Conservation (phyloP, 1,140 invertebrate species). For the Micrasema longulum region DNA sequence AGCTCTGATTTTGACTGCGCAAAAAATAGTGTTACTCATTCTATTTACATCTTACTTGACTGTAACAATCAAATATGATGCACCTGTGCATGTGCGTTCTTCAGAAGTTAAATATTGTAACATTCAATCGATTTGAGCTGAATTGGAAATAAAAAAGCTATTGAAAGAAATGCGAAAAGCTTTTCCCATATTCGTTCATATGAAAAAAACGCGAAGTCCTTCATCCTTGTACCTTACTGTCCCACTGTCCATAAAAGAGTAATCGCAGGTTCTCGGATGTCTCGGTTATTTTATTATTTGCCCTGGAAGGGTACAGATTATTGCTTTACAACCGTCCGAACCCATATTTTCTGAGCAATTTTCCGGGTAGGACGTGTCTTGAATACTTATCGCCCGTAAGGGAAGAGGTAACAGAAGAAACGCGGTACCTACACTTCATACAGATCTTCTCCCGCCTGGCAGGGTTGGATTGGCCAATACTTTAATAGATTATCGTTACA, state of each 20-base stretch:
- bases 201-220: too few species aligned
- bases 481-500: too few species aligned
- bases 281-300: slow-evolving; percentile 53
- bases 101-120: too few species aligned
- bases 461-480: neutral
- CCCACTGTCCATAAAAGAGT: slow-evolving; percentile 35
- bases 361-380: slow-evolving; percentile 53
- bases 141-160: too few species aligned
- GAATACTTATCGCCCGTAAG: slow-evolving; percentile 46
- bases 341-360: slow-evolving; percentile 55
- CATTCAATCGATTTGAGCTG: too few species aligned
- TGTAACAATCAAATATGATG: too few species aligned
- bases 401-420: slow-evolving; percentile 35
- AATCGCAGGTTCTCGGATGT: slow-evolving; percentile 39
- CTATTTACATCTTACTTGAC: too few species aligned
- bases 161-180: too few species aligned
- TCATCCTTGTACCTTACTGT: neutral
- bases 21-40: too few species aligned
- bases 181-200: too few species aligned
- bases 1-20: too few species aligned
- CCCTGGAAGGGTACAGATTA: slow-evolving; percentile 49
- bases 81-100: too few species aligned
- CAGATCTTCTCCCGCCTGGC: neutral
- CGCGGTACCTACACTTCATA: neutral
- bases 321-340: slow-evolving; percentile 53